These are phyloP conservation scores for Tribolium madens DNA, from an alignment of 1,140 invertebrate species.

Conservation along the genomic window DNA sequence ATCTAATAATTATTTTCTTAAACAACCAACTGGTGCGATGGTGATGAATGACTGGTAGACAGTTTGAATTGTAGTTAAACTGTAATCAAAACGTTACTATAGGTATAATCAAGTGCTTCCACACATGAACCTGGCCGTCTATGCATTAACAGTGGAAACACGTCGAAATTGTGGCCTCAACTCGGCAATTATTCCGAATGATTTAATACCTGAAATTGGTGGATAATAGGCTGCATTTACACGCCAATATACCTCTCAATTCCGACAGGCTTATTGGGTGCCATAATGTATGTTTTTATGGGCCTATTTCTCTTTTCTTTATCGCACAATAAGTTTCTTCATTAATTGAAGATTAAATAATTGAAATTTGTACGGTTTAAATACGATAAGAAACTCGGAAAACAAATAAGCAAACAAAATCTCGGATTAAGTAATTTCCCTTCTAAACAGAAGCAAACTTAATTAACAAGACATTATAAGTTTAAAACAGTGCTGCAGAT, in stretches of 20 bases:
- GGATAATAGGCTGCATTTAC: slow-evolving; percentile 63
- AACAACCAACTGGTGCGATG: slow-evolving; percentile 46
- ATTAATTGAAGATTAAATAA: slow-evolving; percentile 48
- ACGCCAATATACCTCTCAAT: slow-evolving; percentile 62
- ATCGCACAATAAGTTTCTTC: slow-evolving; percentile 18
- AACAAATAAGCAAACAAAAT: slow-evolving; percentile 57
- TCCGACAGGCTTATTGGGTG: slow-evolving; percentile 59
- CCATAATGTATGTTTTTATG: slow-evolving; percentile 36
- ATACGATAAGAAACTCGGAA: slow-evolving; percentile 49
- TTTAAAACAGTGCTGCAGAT: slow-evolving; percentile 59
- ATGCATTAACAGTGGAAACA: slow-evolving; percentile 34
- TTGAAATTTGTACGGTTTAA: slow-evolving; percentile 47
- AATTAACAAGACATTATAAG: slow-evolving; percentile 64
- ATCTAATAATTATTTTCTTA: slow-evolving; percentile 48
- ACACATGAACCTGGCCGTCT: slow-evolving; percentile 32
- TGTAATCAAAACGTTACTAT: slow-evolving; percentile 40
- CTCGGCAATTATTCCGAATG: slow-evolving; percentile 62
- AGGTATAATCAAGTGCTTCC: slow-evolving; percentile 48
- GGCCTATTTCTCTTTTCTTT: not conserved
- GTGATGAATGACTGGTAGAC: slow-evolving; percentile 54
- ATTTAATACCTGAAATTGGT: slow-evolving; percentile 64
- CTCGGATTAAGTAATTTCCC: slow-evolving; percentile 50
- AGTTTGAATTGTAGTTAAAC: slow-evolving; percentile 49
- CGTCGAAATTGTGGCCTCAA: slow-evolving; percentile 52
- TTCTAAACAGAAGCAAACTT: slow-evolving; percentile 56